Evolutionary conservation across 2,113 vertebrate genomes (phyloP).

Genomic region (Morone chrysops): DNA sequence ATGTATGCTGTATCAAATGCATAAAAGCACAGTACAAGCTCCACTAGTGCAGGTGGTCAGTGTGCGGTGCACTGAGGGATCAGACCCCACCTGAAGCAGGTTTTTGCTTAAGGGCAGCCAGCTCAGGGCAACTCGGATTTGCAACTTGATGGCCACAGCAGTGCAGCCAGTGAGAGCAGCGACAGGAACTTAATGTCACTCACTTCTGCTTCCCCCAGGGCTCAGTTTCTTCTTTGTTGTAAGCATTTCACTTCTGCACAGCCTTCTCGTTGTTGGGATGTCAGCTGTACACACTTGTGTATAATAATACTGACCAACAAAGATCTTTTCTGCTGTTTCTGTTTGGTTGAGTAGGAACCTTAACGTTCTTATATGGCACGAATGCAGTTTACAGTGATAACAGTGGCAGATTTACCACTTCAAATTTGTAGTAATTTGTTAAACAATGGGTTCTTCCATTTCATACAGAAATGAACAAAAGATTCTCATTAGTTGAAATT

Average conservation of each 20-base stretch:
- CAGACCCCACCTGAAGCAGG: slow-evolving; percentile 53
- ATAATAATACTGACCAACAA: neutral
- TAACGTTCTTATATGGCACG: too few species aligned
- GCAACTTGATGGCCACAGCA: slow-evolving; percentile 23
- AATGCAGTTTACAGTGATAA: neutral
- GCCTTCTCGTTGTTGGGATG: neutral
- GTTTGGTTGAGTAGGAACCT: neutral
- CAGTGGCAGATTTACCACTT: neutral
- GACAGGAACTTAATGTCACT: slow-evolving; percentile 27
- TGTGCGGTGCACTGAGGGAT: slow-evolving; percentile 36
- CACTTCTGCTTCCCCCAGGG: neutral
- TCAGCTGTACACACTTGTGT: neutral
- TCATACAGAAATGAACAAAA: neutral
- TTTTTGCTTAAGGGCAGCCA: slow-evolving; percentile 41
- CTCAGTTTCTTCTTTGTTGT: slow-evolving; percentile 11
- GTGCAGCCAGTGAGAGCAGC: slow-evolving; percentile 8
- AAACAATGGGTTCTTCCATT: neutral
- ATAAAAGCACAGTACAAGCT: slow-evolving; percentile 63
- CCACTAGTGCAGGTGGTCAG: slow-evolving; percentile 58
- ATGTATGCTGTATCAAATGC: slow-evolving; percentile 66
- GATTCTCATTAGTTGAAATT: neutral
- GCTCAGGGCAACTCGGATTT: slow-evolving; percentile 32
- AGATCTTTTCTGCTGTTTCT: neutral
- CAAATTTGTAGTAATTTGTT: neutral
- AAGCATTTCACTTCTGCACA: slow-evolving; percentile 30